A percentile compares a stretch with the other conserved stretches of the same genome.
phyloP scores from a whole-genome alignment of 2,113 vertebrate genomes.

The Upupa epops region DNA sequence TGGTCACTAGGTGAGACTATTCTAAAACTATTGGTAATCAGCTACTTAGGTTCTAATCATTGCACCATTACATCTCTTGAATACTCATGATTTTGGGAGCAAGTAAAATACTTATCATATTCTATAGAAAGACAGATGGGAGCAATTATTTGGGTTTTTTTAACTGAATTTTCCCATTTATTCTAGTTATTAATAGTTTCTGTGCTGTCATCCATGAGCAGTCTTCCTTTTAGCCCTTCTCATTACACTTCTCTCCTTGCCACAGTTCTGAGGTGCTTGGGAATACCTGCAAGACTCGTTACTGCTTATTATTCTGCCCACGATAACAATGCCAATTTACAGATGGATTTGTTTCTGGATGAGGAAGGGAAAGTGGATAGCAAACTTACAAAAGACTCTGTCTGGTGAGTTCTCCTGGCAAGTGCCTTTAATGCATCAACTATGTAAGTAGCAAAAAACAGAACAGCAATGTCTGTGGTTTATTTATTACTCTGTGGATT shows the following conservation, averaged over 20 bases:
- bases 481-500: background rate
- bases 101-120: background rate
- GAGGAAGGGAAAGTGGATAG: slow-evolving; percentile 83
- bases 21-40: background rate
- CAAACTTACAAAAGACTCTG: slow-evolving; percentile 85
- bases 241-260: background rate
- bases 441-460: background rate
- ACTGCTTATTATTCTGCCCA: slow-evolving; percentile 96
- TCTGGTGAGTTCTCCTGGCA: slow-evolving; percentile 83
- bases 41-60: background rate
- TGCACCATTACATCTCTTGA: background rate
- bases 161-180: background rate
- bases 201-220: background rate
- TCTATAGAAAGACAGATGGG: background rate
- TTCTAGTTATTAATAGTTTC: background rate
- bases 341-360: slow-evolving; percentile 87
- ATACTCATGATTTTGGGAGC: background rate
- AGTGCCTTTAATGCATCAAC: background rate
- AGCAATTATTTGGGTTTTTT: background rate
- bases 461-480: background rate
- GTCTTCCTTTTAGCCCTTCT: background rate
- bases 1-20: background rate
- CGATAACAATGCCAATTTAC: slow-evolving; percentile 92
- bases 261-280: slow-evolving; percentile 90
- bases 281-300: slow-evolving; percentile 88